phyloP scores from a whole-genome alignment of 2,113 vertebrate species.

The Solea senegalensis region DNA sequence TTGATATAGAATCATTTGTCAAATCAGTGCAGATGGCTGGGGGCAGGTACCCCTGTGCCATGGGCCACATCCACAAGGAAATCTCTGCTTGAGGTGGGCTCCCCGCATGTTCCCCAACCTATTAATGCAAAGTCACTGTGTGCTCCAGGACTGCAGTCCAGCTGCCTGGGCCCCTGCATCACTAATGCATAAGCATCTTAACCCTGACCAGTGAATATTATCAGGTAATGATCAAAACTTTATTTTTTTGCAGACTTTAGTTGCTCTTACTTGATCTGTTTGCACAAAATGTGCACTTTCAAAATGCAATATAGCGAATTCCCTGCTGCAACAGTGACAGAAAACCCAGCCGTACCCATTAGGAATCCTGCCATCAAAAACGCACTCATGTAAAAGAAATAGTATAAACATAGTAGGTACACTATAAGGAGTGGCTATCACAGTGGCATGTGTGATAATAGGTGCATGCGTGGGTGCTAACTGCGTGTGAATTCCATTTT shows the following conservation, averaged over 20 bases:
- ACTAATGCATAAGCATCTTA: conserved; percentile 74
- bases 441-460: background rate
- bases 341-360: background rate
- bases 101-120: conserved; percentile 65
- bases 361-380: conserved; percentile 2
- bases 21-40: conserved; percentile 79
- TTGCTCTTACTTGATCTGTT: conserved; percentile 7
- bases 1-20: conserved; percentile 85
- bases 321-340: conserved; percentile 3
- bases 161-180: conserved; percentile 51
- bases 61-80: conserved; percentile 78
- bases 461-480: background rate
- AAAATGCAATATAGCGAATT: conserved; percentile 10
- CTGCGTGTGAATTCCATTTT: background rate
- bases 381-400: background rate
- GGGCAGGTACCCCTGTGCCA: conserved; percentile 76
- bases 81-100: conserved; percentile 73
- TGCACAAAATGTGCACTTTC: background rate
- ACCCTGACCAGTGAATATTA: conserved; percentile 65
- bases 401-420: background rate
- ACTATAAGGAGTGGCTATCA: background rate
- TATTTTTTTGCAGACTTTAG: conserved; percentile 42
- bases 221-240: conserved; percentile 43
- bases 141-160: conserved; percentile 62
- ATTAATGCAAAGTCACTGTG: conserved; percentile 79